phyloP scores from a whole-genome alignment of 2,797 vertebrate genomes.

The Cynodonichthys magdalenae region DNA sequence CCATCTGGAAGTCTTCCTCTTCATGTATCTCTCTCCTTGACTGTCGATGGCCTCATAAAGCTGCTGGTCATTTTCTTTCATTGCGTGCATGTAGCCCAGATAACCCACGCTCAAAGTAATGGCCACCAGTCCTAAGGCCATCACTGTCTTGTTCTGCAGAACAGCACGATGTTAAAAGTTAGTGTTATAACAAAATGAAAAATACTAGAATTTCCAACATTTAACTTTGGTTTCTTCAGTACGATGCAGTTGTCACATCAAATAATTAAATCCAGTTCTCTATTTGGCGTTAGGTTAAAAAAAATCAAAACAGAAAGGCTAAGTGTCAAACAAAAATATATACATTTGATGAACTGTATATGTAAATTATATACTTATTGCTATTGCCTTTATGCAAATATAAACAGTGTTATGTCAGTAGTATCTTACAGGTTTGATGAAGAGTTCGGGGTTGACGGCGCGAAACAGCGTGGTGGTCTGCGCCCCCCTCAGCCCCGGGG shows the following conservation, averaged over 20 bases:
- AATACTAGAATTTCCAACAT: neutral
- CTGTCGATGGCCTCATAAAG: conserved; percentile 91
- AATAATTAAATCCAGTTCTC: neutral
- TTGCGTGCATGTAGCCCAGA: conserved; percentile 91
- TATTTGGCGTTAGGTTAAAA: too few species aligned
- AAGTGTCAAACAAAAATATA: too few species aligned
- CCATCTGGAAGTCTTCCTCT: conserved; percentile 92
- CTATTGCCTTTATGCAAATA: too few species aligned
- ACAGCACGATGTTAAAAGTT: conserved; percentile 1
- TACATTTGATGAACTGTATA: too few species aligned
- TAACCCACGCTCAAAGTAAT: conserved; percentile 91
- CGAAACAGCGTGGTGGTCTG: conserved; percentile 90
- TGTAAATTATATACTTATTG: too few species aligned
- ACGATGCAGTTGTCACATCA: neutral
- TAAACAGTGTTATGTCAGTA: too few species aligned
- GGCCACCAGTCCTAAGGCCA: conserved; percentile 89
- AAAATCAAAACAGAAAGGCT: too few species aligned
- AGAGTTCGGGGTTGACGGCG: conserved; percentile 95
- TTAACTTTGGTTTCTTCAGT: neutral
- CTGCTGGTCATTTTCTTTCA: conserved; percentile 87
- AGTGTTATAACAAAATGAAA: too few species aligned
- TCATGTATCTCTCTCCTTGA: conserved; percentile 86
- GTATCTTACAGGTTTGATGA: conserved; percentile 90
- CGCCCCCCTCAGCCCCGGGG: conserved; percentile 84
- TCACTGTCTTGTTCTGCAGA: conserved; percentile 92